phyloP scores from a whole-genome alignment of 2,113 vertebrate genomes.

The Nesoenas mayeri region DNA sequence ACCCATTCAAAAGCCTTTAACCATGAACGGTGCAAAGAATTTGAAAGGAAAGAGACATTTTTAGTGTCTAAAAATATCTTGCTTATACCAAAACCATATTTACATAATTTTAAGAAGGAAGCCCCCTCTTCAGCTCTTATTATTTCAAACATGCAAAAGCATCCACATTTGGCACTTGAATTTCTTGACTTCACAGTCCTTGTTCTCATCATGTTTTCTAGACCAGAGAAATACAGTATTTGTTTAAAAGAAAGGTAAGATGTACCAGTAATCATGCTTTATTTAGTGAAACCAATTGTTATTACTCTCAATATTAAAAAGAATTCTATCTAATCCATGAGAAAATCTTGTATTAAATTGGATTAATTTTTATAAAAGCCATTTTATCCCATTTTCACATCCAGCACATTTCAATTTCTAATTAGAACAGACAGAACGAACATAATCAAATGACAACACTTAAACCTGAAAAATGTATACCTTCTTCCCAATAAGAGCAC shows the following conservation, averaged over 20 bases:
- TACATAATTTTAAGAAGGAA: neutral
- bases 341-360: slow-evolving; percentile 44
- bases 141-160: neutral
- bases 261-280: slow-evolving; percentile 49
- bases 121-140: neutral
- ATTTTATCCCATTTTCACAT: neutral
- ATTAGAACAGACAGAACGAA: neutral
- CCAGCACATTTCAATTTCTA: neutral
- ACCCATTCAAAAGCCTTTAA: neutral
- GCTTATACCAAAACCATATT: neutral
- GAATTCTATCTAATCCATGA: slow-evolving; percentile 51
- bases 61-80: neutral
- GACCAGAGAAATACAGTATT: neutral
- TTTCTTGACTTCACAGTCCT: neutral
- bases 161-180: neutral
- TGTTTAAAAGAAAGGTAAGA: slow-evolving; percentile 30
- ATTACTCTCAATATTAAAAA: slow-evolving; percentile 63
- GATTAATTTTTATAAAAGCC: neutral
- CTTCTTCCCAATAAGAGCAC: neutral
- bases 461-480: neutral
- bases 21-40: neutral
- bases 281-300: slow-evolving; percentile 47
- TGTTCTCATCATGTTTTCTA: neutral
- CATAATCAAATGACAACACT: neutral
- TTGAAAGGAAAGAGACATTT: neutral